A percentile compares a stretch with the other conserved stretches of the same genome.
Conservation (phyloP, 2,113 vertebrate genomes). For the Electrona antarctica region DNA sequence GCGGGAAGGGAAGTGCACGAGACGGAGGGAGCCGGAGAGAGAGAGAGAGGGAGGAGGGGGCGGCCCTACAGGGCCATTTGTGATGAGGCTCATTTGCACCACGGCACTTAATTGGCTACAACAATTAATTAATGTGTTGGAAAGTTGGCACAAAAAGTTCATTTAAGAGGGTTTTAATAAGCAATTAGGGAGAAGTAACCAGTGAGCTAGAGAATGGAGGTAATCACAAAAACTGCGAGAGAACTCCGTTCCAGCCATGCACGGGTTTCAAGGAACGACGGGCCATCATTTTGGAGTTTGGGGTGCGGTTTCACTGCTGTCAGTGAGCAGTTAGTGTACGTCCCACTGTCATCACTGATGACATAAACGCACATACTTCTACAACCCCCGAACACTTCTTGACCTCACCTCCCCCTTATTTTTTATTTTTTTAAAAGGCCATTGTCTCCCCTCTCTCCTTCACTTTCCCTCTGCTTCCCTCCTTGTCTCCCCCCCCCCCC, state of each 20-base stretch:
- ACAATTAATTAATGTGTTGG: slow-evolving; percentile 99
- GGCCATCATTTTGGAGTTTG: slow-evolving; percentile 55
- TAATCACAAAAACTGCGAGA: slow-evolving; percentile 37
- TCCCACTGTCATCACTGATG: slow-evolving; percentile 69
- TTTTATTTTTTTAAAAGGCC: slow-evolving; percentile 43
- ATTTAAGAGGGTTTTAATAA: slow-evolving; percentile 87
- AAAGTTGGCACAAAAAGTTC: slow-evolving; percentile 96
- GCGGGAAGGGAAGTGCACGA: not conserved
- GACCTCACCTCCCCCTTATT: slow-evolving; percentile 41
- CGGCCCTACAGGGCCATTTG: slow-evolving; percentile 98
- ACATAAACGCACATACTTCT: slow-evolving; percentile 66
- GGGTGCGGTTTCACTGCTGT: slow-evolving; percentile 53
- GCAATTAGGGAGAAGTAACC: slow-evolving; percentile 81
- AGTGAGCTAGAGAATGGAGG: slow-evolving; percentile 60
- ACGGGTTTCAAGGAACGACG: slow-evolving; percentile 60
- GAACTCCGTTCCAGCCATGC: slow-evolving; percentile 51
- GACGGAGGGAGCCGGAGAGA: slow-evolving; percentile 40
- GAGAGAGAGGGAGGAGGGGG: slow-evolving; percentile 67
- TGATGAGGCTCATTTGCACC: slow-evolving; percentile 97
- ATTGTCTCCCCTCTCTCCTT: slow-evolving; percentile 55
- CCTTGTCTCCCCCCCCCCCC: slow-evolving; percentile 24
- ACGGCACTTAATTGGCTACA: slow-evolving; percentile 99
- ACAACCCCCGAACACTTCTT: slow-evolving; percentile 66
- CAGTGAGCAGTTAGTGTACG: slow-evolving; percentile 52
- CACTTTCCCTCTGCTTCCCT: slow-evolving; percentile 2